Percentiles rank a stretch among this genome's conserved stretches.
Conservation (phyloP, 2,797 vertebrate species). For the Crenichthys baileyi region DNA sequence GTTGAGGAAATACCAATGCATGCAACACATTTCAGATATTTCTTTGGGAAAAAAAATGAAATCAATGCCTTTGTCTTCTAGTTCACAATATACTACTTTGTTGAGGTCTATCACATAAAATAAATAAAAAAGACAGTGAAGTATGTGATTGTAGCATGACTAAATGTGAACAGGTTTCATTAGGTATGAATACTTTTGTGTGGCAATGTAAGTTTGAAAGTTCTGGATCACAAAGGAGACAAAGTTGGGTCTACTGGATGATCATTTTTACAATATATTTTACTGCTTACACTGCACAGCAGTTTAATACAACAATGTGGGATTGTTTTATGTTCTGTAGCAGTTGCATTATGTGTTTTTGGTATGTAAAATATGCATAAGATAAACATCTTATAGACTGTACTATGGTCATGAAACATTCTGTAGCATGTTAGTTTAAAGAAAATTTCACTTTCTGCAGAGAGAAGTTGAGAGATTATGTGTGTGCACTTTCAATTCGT, state of each 20-base stretch:
- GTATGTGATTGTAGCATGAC: background rate
- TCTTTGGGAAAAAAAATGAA: background rate
- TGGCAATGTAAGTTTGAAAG: background rate
- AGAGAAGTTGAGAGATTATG: background rate
- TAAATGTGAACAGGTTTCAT: background rate
- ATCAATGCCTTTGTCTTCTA: background rate
- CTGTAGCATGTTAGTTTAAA: background rate
- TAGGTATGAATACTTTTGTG: background rate
- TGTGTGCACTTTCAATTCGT: background rate
- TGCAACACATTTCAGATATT: too few relatives aligned
- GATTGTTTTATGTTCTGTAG: background rate
- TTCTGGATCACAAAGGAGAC: background rate
- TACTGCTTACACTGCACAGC: background rate
- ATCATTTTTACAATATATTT: too few relatives aligned
- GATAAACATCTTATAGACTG: background rate
- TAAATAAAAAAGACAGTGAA: background rate
- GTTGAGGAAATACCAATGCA: too few relatives aligned
- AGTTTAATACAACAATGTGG: background rate
- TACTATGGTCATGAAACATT: background rate
- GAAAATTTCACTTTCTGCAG: background rate
- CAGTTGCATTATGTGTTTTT: background rate
- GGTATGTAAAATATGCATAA: background rate
- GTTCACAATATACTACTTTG: background rate
- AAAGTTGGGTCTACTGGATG: background rate
- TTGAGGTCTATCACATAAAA: background rate